A percentile compares a stretch with the other conserved stretches of the same genome.
phyloP scores from a whole-genome alignment of 2,113 vertebrate species.

The Plestiodon gilberti region DNA sequence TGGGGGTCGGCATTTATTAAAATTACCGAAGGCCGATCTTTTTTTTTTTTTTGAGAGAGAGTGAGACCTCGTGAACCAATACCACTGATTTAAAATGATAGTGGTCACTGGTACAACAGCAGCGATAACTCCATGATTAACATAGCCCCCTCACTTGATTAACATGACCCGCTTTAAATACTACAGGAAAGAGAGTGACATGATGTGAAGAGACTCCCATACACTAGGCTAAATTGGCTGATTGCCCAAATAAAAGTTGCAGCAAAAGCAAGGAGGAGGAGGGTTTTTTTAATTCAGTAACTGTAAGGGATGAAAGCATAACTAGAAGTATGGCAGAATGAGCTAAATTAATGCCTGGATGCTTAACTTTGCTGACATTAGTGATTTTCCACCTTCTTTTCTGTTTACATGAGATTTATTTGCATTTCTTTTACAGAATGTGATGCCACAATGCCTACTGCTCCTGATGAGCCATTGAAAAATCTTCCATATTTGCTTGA shows the following conservation, averaged over 20 bases:
- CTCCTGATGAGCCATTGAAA: slow-evolving; percentile 55
- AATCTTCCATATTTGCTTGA: slow-evolving; percentile 40
- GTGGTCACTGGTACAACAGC: too few relatives aligned
- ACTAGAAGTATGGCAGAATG: not conserved
- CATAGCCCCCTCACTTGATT: too few relatives aligned
- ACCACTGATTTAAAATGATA: too few relatives aligned
- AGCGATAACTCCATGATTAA: too few relatives aligned
- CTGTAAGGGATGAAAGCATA: not conserved
- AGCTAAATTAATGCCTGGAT: not conserved
- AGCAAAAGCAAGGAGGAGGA: not conserved
- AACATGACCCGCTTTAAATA: too few relatives aligned
- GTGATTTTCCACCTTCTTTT: not conserved
- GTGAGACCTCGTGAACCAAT: too few relatives aligned
- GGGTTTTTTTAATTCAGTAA: not conserved
- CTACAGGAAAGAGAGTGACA: too few relatives aligned
- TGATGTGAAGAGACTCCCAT: too few relatives aligned
- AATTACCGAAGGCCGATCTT: too few relatives aligned
- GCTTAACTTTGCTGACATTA: not conserved
- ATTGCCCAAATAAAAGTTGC: not conserved
- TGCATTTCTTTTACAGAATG: slow-evolving; percentile 57
- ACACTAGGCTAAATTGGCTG: too few relatives aligned
- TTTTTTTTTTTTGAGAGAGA: too few relatives aligned
- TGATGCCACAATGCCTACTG: slow-evolving; percentile 59
- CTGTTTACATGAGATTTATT: not conserved
- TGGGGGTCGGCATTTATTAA: too few relatives aligned